A percentile compares a stretch with the other conserved stretches of the same genome.
Evolutionary conservation across 2,113 vertebrate species (phyloP).

Genomic region (Theristicus caerulescens): DNA sequence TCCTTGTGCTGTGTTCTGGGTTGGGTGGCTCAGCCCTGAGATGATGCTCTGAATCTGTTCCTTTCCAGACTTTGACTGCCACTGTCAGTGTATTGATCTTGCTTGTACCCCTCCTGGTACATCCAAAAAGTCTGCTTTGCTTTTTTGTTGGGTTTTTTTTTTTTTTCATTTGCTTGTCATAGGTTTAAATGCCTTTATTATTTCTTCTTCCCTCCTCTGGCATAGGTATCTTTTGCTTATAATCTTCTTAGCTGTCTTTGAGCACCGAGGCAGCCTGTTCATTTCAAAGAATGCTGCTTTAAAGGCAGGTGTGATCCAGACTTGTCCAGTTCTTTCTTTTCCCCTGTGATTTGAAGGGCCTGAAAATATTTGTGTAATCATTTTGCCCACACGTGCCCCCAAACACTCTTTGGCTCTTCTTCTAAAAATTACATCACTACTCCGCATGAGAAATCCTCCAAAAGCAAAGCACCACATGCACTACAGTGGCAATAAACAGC

Average conservation of each 20-base stretch:
- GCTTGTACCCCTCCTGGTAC: background rate
- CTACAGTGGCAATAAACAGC: background rate
- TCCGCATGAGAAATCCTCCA: background rate
- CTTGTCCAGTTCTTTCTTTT: background rate
- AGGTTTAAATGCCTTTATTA: background rate
- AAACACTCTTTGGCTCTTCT: background rate
- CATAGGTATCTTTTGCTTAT: background rate
- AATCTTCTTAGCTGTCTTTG: background rate
- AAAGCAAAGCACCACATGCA: background rate
- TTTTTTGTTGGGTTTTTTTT: background rate
- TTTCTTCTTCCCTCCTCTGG: constrained; percentile 11
- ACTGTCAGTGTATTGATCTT: background rate
- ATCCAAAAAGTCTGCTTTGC: background rate
- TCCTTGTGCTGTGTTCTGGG: background rate
- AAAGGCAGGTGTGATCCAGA: constrained; percentile 2
- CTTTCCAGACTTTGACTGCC: background rate
- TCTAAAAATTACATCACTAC: background rate
- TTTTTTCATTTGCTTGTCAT: background rate
- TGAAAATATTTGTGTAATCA: background rate
- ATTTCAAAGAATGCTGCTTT: constrained; percentile 15
- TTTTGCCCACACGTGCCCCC: background rate
- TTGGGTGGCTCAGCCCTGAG: background rate
- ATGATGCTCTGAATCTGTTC: background rate
- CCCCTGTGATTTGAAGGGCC: background rate
- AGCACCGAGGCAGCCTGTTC: background rate